Evolutionary conservation across 2,113 vertebrate genomes (phyloP).

Genomic region (Nycticebus coucang): DNA sequence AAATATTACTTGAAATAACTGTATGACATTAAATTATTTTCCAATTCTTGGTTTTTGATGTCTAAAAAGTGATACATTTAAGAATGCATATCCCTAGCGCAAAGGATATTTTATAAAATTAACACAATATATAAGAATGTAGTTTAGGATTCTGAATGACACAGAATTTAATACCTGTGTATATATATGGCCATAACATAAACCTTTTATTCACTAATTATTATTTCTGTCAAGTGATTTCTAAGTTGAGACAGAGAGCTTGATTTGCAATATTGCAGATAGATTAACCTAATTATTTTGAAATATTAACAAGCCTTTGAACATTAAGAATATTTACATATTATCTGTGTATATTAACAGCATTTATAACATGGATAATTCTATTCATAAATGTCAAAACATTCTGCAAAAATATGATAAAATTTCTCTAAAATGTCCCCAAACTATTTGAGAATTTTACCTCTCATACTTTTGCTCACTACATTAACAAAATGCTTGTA

Average conservation of each 20-base stretch:
- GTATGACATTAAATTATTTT: not conserved
- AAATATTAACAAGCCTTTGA: not conserved
- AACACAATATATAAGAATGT: not conserved
- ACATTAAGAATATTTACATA: not conserved
- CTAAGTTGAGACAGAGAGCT: not conserved
- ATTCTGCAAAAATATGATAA: constrained; percentile 1
- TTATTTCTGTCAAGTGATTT: not conserved
- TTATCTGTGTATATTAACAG: not conserved
- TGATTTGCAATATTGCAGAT: not conserved
- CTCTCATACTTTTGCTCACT: not conserved
- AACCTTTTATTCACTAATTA: not conserved
- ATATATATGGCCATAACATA: not conserved
- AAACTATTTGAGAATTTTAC: not conserved
- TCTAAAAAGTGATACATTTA: not conserved
- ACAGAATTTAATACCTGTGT: not conserved
- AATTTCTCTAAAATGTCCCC: not conserved
- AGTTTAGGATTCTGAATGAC: not conserved
- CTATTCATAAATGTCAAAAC: not conserved
- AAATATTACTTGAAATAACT: constrained; percentile 13
- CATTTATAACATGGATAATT: constrained; percentile 1
- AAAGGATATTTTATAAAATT: not conserved
- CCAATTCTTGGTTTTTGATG: not conserved
- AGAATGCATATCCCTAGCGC: not conserved
- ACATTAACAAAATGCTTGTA: not conserved
- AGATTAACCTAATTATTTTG: not conserved